Conservation (phyloP, 2,888 invertebrate genomes). For the Elegia similella region DNA sequence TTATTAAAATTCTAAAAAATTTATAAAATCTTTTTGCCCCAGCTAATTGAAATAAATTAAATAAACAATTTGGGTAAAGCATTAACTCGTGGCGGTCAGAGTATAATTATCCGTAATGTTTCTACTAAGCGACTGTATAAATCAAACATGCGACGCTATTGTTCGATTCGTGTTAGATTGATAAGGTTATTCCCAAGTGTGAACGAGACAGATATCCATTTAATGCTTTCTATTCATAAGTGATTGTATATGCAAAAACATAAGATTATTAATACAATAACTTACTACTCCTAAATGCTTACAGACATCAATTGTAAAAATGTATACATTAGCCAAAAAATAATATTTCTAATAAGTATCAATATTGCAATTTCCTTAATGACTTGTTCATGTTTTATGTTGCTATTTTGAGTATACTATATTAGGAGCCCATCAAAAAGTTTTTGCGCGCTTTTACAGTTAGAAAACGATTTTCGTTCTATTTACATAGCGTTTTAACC, state of each 20-base stretch:
- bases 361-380: slow-evolving; percentile 15
- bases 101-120: slow-evolving; percentile 80
- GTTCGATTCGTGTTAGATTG: slow-evolving; percentile 81
- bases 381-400: slow-evolving; percentile 23
- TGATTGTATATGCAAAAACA: slow-evolving; percentile 57
- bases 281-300: neutral
- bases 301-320: no score
- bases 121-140: slow-evolving; percentile 81
- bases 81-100: slow-evolving; percentile 55
- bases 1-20: no score
- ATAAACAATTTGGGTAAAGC: slow-evolving; percentile 39
- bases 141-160: slow-evolving; percentile 81
- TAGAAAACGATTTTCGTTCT: slow-evolving; percentile 62
- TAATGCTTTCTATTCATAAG: slow-evolving; percentile 71
- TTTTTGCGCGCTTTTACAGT: slow-evolving; percentile 64
- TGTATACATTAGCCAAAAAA: no score
- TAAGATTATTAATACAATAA: slow-evolving; percentile 28
- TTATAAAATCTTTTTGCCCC: slow-evolving; percentile 1
- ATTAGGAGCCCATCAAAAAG: slow-evolving; percentile 60
- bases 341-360: slow-evolving; percentile 29
- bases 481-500: slow-evolving; percentile 65
- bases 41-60: slow-evolving; percentile 9
- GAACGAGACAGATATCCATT: slow-evolving; percentile 76
- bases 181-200: slow-evolving; percentile 79
- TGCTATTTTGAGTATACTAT: slow-evolving; percentile 41